Conservation (phyloP, 2,113 vertebrate species). For the Saccopteryx bilineata region DNA sequence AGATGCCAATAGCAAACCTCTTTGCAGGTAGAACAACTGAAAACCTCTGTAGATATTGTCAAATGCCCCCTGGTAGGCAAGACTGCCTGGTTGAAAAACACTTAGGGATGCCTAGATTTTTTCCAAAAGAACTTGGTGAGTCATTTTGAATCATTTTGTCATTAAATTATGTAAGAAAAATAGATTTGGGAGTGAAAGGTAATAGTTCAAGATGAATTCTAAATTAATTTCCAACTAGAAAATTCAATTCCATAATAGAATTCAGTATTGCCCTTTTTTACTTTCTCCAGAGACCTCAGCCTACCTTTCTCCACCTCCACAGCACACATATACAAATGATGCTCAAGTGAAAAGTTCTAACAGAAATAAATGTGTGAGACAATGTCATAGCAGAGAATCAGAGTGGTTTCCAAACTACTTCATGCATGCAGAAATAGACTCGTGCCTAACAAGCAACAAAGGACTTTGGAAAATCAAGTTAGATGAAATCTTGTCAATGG, state of each 20-base stretch:
- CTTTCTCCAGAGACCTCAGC: slow-evolving; percentile 41
- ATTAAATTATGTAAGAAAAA: slow-evolving; percentile 36
- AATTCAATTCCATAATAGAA: slow-evolving; percentile 37
- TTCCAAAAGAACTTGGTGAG: neutral
- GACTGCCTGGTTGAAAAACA: neutral
- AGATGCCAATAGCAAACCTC: neutral
- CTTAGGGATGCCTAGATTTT: neutral
- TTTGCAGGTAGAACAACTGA: neutral
- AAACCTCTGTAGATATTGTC: neutral
- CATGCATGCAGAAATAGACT: slow-evolving; percentile 19
- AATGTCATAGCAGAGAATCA: neutral
- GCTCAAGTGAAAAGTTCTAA: slow-evolving; percentile 57
- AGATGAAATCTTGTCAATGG: slow-evolving; percentile 67
- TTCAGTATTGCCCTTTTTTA: slow-evolving; percentile 46
- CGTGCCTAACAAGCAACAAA: slow-evolving; percentile 62
- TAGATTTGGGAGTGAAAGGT: slow-evolving; percentile 44
- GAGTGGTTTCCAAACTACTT: slow-evolving; percentile 4
- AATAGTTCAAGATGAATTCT: neutral
- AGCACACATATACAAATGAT: neutral
- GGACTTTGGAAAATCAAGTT: slow-evolving; percentile 34
- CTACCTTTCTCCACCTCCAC: slow-evolving; percentile 36
- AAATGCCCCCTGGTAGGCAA: neutral
- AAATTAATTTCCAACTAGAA: slow-evolving; percentile 44
- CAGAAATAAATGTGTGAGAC: slow-evolving; percentile 54
- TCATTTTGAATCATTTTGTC: neutral